Evolutionary conservation across 2,113 vertebrate species (phyloP).

Genomic region (Hiodon tergisus): DNA sequence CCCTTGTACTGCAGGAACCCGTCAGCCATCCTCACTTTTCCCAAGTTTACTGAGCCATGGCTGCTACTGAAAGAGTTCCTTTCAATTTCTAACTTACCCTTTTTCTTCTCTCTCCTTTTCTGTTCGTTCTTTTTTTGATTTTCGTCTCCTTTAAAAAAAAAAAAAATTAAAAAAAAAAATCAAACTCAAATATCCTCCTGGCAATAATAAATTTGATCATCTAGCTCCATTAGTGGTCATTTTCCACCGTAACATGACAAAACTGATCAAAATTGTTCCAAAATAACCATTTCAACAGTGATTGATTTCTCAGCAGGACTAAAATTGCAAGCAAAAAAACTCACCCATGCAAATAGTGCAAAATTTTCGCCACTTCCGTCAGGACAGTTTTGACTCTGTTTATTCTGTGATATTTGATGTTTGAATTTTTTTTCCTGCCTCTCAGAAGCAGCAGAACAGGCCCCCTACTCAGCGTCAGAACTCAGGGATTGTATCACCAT

Average conservation of each 20-base stretch:
- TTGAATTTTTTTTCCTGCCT: conserved; percentile 20
- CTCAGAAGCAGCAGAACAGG: conserved; percentile 45
- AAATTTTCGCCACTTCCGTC: neutral
- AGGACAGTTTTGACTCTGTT: neutral
- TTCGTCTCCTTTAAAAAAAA: too few relatives aligned
- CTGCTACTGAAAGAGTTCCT: neutral
- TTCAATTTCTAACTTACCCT: neutral
- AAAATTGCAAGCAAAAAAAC: too few relatives aligned
- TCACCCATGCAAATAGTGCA: too few relatives aligned
- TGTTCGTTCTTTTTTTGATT: neutral
- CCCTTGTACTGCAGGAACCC: too few relatives aligned
- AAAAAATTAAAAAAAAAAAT: neutral
- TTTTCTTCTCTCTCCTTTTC: conserved; percentile 10
- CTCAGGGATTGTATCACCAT: conserved; percentile 44
- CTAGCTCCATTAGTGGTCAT: too few relatives aligned
- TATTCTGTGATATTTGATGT: neutral
- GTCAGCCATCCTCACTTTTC: too few relatives aligned
- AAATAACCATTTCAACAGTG: too few relatives aligned
- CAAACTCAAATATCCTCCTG: neutral
- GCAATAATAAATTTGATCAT: too few relatives aligned
- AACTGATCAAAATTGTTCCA: too few relatives aligned
- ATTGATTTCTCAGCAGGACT: too few relatives aligned
- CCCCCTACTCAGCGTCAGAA: conserved; percentile 33
- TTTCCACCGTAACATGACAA: too few relatives aligned
- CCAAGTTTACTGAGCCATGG: neutral